Conservation (phyloP, 1,140 invertebrate species). For the Nixonia krombeini region DNA sequence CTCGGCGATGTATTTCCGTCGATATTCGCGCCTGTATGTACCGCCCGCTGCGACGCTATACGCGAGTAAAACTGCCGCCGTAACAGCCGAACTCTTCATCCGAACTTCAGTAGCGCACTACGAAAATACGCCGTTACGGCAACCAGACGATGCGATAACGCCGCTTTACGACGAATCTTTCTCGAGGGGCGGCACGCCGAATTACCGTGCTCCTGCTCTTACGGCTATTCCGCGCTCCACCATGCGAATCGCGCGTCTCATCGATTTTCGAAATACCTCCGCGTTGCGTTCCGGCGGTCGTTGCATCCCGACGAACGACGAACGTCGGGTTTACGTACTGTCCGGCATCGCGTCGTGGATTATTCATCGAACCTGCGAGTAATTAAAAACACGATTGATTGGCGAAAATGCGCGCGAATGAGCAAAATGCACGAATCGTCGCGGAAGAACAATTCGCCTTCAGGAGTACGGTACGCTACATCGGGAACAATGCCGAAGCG, state of each 20-base stretch:
- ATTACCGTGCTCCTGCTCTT: conserved; percentile 26
- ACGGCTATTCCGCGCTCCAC: conserved; percentile 30
- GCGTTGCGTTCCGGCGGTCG: too few relatives aligned
- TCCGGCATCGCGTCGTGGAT: too few relatives aligned
- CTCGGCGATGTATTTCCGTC: conserved; percentile 2
- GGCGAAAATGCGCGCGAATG: too few relatives aligned
- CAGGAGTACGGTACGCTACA: too few relatives aligned
- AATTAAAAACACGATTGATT: too few relatives aligned
- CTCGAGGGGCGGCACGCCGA: conserved; percentile 26
- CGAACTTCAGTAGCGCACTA: conserved; percentile 21
- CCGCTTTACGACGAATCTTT: conserved; percentile 38
- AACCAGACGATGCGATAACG: conserved; percentile 41
- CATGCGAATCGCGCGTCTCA: too few relatives aligned
- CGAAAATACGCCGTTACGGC: conserved; percentile 37
- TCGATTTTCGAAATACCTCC: too few relatives aligned
- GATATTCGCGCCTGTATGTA: conserved; percentile 15
- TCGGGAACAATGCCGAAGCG: background rate
- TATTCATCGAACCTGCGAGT: too few relatives aligned
- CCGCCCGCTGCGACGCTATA: background rate
- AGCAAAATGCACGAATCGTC: too few relatives aligned
- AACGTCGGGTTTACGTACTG: too few relatives aligned
- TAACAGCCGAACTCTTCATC: conserved; percentile 27
- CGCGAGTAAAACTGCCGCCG: conserved; percentile 23
- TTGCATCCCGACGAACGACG: too few relatives aligned
- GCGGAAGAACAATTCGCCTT: too few relatives aligned